Conservation (phyloP, 2,888 invertebrate species). For the Stictocephala bisonia region DNA sequence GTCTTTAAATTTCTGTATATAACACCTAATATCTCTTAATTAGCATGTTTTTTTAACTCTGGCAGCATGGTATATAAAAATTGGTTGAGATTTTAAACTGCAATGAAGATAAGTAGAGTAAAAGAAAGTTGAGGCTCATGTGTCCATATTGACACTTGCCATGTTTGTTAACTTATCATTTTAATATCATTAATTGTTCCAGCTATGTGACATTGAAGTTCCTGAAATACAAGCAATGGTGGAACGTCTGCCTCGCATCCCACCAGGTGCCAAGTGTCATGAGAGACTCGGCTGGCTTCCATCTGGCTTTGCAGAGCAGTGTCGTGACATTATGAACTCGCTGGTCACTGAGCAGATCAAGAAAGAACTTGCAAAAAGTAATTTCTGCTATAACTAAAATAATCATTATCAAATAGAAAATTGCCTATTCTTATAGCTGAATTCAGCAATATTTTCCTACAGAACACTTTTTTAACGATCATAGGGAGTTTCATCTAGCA, state of each 20-base stretch:
- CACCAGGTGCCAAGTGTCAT: slow-evolving; percentile 73
- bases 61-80: too few species aligned
- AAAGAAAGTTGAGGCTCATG: too few species aligned
- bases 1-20: too few species aligned
- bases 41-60: too few species aligned
- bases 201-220: slow-evolving; percentile 84
- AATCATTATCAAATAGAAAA: too few species aligned
- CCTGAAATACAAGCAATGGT: slow-evolving; percentile 84
- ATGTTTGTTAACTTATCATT: too few species aligned
- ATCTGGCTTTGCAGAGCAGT: slow-evolving; percentile 74
- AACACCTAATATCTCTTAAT: too few species aligned
- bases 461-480: not conserved
- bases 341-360: slow-evolving; percentile 70
- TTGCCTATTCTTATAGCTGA: not conserved
- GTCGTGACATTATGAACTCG: slow-evolving; percentile 78
- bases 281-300: slow-evolving; percentile 84
- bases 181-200: slow-evolving; percentile 52
- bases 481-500: not conserved
- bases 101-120: too few species aligned
- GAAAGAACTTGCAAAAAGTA: slow-evolving; percentile 54
- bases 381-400: too few species aligned
- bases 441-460: not conserved
- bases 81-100: too few species aligned
- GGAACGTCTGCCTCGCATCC: slow-evolving; percentile 72
- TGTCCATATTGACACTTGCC: too few species aligned